phyloP scores from a whole-genome alignment of 2,888 invertebrate species.

The Aplocera efformata region DNA sequence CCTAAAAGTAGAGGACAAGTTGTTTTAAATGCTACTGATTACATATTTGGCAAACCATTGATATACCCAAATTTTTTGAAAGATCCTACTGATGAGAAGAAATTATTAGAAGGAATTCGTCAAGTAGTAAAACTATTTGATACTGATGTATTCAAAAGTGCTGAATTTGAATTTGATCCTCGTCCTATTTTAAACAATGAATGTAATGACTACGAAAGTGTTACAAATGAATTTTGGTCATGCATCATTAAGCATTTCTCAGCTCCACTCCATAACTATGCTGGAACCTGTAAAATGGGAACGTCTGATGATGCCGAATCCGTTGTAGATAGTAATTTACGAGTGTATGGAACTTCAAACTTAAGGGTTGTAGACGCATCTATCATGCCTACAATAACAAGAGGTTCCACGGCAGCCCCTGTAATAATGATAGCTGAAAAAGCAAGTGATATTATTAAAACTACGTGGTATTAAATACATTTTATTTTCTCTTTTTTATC shows the following conservation, averaged over 20 bases:
- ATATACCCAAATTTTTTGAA: conserved; percentile 71
- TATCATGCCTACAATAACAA: conserved; percentile 67
- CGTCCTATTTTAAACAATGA: conserved; percentile 61
- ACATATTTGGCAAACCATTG: conserved; percentile 60
- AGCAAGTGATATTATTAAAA: conserved; percentile 73
- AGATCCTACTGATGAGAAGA: conserved; percentile 57
- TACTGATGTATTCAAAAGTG: conserved; percentile 65
- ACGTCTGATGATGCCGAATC: conserved; percentile 57
- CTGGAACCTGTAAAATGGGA: conserved; percentile 74
- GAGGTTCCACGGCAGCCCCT: conserved; percentile 69
- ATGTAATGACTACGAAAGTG: conserved; percentile 61
- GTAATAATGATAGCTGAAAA: conserved; percentile 77
- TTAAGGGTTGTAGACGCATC: conserved; percentile 69
- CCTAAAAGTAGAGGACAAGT: conserved; percentile 70
- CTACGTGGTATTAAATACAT: conserved; percentile 60
- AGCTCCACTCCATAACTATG: conserved; percentile 68
- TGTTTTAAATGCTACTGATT: conserved; percentile 61
- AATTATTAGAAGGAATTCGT: conserved; percentile 65
- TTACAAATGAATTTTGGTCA: conserved; percentile 66
- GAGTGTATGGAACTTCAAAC: conserved; percentile 59
- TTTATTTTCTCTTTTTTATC: conserved; percentile 40
- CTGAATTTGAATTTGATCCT: conserved; percentile 66
- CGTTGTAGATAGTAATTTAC: conserved; percentile 61
- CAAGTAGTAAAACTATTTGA: conserved; percentile 67
- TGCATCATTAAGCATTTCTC: conserved; percentile 74